These are phyloP conservation scores for Calliopsis andreniformis DNA, from an alignment of 1,140 invertebrate species.

Conservation along the genomic window DNA sequence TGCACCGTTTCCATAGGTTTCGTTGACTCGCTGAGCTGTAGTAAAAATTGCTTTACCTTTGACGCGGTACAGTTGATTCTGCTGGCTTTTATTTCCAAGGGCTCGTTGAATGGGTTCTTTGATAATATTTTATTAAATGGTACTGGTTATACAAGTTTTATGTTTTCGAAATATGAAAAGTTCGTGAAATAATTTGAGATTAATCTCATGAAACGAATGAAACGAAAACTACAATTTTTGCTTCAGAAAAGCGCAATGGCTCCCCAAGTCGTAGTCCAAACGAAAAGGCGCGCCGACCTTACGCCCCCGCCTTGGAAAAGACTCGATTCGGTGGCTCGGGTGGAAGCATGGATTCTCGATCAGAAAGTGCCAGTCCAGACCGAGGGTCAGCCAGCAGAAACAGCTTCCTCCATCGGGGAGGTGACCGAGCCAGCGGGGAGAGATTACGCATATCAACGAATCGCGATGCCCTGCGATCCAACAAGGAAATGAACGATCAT, in stretches of 20 bases:
- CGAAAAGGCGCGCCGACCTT: slow-evolving; percentile 75
- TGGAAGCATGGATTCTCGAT: slow-evolving; percentile 77
- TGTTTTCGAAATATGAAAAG: no score
- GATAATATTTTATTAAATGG: no score
- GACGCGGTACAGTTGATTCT: no score
- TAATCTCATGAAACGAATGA: no score
- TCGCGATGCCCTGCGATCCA: slow-evolving; percentile 69
- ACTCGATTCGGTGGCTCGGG: slow-evolving; percentile 77
- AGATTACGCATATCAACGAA: slow-evolving; percentile 76
- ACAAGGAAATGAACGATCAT: slow-evolving; percentile 73
- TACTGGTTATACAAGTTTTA: no score
- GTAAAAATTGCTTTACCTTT: slow-evolving; percentile 5
- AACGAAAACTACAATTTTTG: no score
- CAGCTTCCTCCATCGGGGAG: slow-evolving; percentile 70
- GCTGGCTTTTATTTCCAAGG: no score
- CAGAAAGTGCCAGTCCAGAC: slow-evolving; percentile 78
- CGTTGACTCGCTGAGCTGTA: no score
- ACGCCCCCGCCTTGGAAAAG: slow-evolving; percentile 74
- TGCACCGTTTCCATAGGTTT: slow-evolving; percentile 15
- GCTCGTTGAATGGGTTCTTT: no score
- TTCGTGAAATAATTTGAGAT: no score
- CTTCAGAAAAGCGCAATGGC: slow-evolving; percentile 72
- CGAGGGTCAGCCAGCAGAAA: slow-evolving; percentile 64
- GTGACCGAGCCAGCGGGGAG: slow-evolving; percentile 74
- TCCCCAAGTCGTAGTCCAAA: slow-evolving; percentile 76